Conservation (phyloP, 2,888 invertebrate genomes). For the Onthophagus sagittarius region DNA sequence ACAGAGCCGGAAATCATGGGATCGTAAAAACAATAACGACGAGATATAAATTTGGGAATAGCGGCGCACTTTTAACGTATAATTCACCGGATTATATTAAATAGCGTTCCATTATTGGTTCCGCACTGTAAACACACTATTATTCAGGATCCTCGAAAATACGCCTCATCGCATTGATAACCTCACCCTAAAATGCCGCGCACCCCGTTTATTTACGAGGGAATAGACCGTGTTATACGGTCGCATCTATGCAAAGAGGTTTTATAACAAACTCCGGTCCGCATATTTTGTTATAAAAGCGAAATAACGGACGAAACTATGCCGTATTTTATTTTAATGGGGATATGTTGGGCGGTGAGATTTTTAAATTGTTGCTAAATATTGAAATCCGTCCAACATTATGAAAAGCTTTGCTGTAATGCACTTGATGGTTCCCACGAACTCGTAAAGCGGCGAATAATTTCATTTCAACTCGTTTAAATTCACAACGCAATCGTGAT, state of each 20-base stretch:
- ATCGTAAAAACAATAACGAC: conserved; percentile 4
- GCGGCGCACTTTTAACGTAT: neutral
- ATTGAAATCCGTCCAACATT: neutral
- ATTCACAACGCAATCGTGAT: neutral
- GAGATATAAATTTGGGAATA: conserved; percentile 4
- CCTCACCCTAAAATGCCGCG: neutral
- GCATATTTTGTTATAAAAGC: neutral
- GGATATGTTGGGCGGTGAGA: neutral
- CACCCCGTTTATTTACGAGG: neutral
- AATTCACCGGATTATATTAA: conserved; percentile 8
- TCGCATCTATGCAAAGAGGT: neutral
- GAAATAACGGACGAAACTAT: neutral
- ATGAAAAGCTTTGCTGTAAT: neutral
- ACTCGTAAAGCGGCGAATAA: neutral
- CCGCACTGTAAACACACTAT: conserved; percentile 7
- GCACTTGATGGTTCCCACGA: neutral
- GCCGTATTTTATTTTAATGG: neutral
- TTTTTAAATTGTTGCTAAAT: neutral
- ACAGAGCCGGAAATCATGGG: conserved; percentile 1
- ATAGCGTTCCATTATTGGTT: conserved; percentile 9
- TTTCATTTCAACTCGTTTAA: neutral
- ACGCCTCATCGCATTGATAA: neutral
- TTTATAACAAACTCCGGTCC: neutral
- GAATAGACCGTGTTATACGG: neutral
- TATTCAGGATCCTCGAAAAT: conserved; percentile 3